Evolutionary conservation across 2,113 vertebrate species (phyloP).

Genomic region (Vidua macroura): DNA sequence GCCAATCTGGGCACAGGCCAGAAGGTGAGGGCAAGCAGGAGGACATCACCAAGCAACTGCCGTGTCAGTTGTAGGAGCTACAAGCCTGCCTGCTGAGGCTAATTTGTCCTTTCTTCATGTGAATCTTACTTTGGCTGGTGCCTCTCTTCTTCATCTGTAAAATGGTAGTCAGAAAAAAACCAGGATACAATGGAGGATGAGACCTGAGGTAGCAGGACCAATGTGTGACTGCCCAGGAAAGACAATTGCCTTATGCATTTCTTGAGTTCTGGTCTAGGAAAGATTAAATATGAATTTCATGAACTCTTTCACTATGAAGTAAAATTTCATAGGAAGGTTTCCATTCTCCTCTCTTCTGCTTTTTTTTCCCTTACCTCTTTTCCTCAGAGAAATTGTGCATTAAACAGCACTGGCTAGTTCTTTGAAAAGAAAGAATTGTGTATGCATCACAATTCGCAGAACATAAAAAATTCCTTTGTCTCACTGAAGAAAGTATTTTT

Average conservation of each 20-base stretch:
- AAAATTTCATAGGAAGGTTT: background rate
- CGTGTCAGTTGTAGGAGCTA: background rate
- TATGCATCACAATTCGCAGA: background rate
- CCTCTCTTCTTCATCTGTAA: background rate
- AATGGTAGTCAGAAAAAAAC: background rate
- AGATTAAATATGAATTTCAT: background rate
- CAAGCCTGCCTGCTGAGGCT: background rate
- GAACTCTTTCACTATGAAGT: background rate
- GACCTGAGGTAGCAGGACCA: rapidly evolving
- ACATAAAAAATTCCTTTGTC: background rate
- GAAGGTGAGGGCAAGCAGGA: too few relatives aligned
- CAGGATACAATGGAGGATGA: background rate
- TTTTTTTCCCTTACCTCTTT: background rate
- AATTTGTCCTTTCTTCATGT: background rate
- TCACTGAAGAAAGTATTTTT: background rate
- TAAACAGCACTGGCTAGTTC: background rate
- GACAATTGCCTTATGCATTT: background rate
- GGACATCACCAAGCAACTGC: too few relatives aligned
- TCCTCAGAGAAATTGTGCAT: background rate
- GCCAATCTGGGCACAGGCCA: too few relatives aligned
- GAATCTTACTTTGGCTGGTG: background rate
- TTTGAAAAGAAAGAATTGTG: background rate
- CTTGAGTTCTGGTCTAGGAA: background rate
- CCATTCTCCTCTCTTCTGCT: background rate
- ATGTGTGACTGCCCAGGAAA: background rate